These are phyloP conservation scores for Pachypanchax playfairii DNA, from an alignment of 2,113 vertebrate species.

Conservation along the genomic window DNA sequence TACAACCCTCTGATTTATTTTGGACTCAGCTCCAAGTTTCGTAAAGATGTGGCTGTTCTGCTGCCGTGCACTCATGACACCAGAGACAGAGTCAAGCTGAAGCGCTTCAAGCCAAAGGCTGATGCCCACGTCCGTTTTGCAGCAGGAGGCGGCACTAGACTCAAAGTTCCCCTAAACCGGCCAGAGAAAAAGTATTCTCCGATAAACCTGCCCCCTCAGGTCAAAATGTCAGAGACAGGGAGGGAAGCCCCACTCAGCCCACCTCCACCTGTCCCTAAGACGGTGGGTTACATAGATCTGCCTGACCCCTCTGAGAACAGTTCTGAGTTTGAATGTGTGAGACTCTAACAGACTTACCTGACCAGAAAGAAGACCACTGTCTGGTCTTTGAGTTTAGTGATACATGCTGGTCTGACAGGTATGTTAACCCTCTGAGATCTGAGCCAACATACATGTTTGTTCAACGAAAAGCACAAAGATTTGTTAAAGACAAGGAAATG, in stretches of 20 bases:
- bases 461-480: too few species aligned
- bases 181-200: slow-evolving; percentile 47
- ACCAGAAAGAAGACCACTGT: background rate
- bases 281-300: slow-evolving; percentile 67
- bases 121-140: slow-evolving; percentile 31
- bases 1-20: slow-evolving; percentile 89
- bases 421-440: too few species aligned
- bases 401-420: background rate
- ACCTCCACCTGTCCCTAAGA: slow-evolving; percentile 62
- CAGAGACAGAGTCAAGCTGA: slow-evolving; percentile 77
- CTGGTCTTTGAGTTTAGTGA: background rate
- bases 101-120: slow-evolving; percentile 77
- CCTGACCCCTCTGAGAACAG: slow-evolving; percentile 58
- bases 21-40: slow-evolving; percentile 87
- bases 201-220: slow-evolving; percentile 5
- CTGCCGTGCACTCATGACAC: slow-evolving; percentile 76
- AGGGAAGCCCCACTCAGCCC: slow-evolving; percentile 68
- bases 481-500: too few species aligned
- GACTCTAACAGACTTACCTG: slow-evolving; percentile 63
- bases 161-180: slow-evolving; percentile 13
- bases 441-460: too few species aligned
- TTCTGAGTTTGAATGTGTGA: slow-evolving; percentile 80
- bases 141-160: slow-evolving; percentile 13
- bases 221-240: slow-evolving; percentile 61
- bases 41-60: slow-evolving; percentile 75